phyloP scores from a whole-genome alignment of 2,888 invertebrate species.

The Lochmaea crataegi region DNA sequence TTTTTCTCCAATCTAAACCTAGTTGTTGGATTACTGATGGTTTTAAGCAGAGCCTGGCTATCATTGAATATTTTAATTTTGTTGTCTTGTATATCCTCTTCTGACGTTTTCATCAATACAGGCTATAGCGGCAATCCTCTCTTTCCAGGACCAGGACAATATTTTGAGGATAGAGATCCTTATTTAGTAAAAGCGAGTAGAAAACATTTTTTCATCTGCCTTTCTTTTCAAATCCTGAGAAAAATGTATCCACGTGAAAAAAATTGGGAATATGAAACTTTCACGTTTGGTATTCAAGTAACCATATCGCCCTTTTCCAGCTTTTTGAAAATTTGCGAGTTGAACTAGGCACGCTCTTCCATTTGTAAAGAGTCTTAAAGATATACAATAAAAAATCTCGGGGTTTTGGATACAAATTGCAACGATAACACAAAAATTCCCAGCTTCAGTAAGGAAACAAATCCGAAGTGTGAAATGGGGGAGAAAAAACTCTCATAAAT shows the following conservation, averaged over 20 bases:
- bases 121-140: too few species aligned
- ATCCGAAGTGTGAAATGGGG: conserved; percentile 32
- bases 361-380: not conserved
- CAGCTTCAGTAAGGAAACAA: conserved; percentile 12
- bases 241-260: not conserved
- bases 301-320: not conserved
- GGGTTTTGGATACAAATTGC: conserved; percentile 24
- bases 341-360: not conserved
- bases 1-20: too few species aligned
- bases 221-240: not conserved
- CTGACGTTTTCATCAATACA: too few species aligned
- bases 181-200: too few species aligned
- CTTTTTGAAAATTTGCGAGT: not conserved
- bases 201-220: too few species aligned
- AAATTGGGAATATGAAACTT: not conserved
- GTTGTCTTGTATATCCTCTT: too few species aligned
- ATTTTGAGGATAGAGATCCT: too few species aligned
- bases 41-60: too few species aligned
- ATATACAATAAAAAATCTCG: conserved; percentile 11
- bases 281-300: not conserved
- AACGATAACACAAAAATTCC: conserved; percentile 18
- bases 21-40: too few species aligned
- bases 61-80: too few species aligned
- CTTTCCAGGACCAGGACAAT: too few species aligned
- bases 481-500: conserved; percentile 30